These are phyloP conservation scores for Sinotaia quadrata DNA, from an alignment of 2,888 invertebrate species.

Conservation along the genomic window DNA sequence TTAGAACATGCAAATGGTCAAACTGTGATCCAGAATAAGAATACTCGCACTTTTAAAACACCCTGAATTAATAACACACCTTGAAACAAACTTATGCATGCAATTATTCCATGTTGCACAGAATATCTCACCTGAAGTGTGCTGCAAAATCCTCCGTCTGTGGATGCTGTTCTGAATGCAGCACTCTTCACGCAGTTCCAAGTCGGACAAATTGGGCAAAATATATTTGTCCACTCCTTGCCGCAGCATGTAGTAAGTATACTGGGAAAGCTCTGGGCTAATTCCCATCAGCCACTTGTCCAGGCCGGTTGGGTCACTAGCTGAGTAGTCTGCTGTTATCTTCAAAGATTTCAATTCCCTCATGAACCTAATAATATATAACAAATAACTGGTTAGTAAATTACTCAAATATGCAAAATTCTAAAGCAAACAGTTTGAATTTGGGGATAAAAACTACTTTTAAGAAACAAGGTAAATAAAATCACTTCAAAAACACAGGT, in stretches of 20 bases:
- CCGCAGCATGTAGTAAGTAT: conserved; percentile 96
- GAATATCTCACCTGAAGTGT: conserved; percentile 80
- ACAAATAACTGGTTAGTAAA: no score
- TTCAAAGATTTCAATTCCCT: conserved; percentile 93
- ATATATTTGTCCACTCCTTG: conserved; percentile 94
- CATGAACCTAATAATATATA: conserved; percentile 81
- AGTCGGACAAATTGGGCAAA: conserved; percentile 87
- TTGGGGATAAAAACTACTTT: no score
- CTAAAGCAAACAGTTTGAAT: no score
- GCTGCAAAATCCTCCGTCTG: conserved; percentile 88
- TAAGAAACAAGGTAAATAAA: no score
- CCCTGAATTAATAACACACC: no score
- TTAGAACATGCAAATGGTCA: no score
- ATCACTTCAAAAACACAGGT: no score
- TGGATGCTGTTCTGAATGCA: conserved; percentile 95
- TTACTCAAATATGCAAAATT: no score
- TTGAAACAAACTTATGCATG: no score
- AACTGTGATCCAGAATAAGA: no score
- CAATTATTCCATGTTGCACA: no score
- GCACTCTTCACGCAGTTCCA: conserved; percentile 92
- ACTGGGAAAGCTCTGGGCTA: conserved; percentile 92
- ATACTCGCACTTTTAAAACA: no score
- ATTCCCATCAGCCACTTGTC: conserved; percentile 79
- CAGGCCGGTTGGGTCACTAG: conserved; percentile 90
- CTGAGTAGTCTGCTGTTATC: conserved; percentile 96